Evolutionary conservation across 2,797 vertebrate species (phyloP), one percentile per base, ranked within the genome.

Genomic region (Zenarchopterus dispar): DNA sequence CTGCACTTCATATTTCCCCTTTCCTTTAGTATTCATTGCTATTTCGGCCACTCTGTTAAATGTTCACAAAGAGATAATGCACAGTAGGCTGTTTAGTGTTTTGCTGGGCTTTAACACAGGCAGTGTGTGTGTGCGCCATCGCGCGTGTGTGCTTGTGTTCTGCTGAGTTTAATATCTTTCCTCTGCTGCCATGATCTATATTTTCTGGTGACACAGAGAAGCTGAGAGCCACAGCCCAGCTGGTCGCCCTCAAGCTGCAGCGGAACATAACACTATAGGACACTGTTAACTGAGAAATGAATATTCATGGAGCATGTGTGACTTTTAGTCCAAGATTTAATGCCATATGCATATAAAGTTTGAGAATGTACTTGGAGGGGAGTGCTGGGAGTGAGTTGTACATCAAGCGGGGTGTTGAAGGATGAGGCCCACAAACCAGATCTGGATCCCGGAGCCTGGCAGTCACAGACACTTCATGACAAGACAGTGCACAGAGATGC

Each of bases 361-460:
- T 15, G 43, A 22, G 46, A 31, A 56, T 47, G 28, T 22, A 56
- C 62, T n/a, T 33, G 0, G 19, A 2, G 23, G 5, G 7, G 13
- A 11, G 45, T 64, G 19, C 26, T 15, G 10, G 42, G 44, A 67
- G 56, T 74, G 66, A 45, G 21, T 57, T 71, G 44, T 62, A 43
- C 50, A 58, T 78, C 54, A 75, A 61, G 60, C 33, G 16, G 47
- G 41, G 64, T 66, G 69, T 75, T 41, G 39, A 54, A 42, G 73
- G 62, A 75, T 62, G 51, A 82, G 77, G 64, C 81, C 78, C 80
- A 84, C 84, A 75, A 84, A 81, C 80, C 82, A 84, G 82, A 84
- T 84, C 81, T 77, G 82, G 77, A 70, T 58, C 57, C 45, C 50
- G 13, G 43, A 73, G 62, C 26, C 58, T 73, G 68, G 62, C 75